Evolutionary conservation across 2,113 vertebrate genomes (phyloP), one percentile per base, ranked within the genome.

Genomic region (Lates calcarifer): DNA sequence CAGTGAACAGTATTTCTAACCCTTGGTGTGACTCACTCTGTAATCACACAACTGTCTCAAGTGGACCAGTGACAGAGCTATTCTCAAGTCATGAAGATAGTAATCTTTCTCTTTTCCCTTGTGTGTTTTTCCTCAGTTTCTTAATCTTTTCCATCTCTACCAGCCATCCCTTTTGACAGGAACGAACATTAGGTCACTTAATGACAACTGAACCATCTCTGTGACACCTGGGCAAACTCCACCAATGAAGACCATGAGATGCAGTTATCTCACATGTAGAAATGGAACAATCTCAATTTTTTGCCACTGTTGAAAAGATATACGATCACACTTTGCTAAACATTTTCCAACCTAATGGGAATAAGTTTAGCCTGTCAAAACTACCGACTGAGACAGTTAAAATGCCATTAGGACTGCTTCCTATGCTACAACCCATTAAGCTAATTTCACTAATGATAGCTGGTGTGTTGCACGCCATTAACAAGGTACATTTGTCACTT

Each of bases 401-500:
- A 67, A 60, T 1, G 31, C 7, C 61, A 66, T 86, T 57, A 68
- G 18, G 33, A 33, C 29, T 11, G 55, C n/a, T 81, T 89, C 81
- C 82, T 81, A 35, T 66, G n/a, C 51, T 56, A 24, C 57, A n/a
- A 4, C 12, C 55, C 57, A 58, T 89, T 72, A 79, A 45, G 58
- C 29, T 83, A 81, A 89, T 87, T 77, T 51, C 68, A 10, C 24
- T 82, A 84, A 91, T 77, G 66, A 81, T 39, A 74, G 49, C 55
- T 72, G 41, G 28, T 53, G 31, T 57, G 63, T 31, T 71, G 28
- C 26, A 65, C 22, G 68, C 60, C 77, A 74, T 75, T 65, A 85
- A 60, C 74, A 74, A n/a, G 37, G 24, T 26, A 35, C 37, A 73
- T 83, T 87, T 92, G 89, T 91, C 82, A 86, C 76, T 88, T 91